phyloP scores from a whole-genome alignment of 2,113 vertebrate species.

The Halcyon malimbica region DNA sequence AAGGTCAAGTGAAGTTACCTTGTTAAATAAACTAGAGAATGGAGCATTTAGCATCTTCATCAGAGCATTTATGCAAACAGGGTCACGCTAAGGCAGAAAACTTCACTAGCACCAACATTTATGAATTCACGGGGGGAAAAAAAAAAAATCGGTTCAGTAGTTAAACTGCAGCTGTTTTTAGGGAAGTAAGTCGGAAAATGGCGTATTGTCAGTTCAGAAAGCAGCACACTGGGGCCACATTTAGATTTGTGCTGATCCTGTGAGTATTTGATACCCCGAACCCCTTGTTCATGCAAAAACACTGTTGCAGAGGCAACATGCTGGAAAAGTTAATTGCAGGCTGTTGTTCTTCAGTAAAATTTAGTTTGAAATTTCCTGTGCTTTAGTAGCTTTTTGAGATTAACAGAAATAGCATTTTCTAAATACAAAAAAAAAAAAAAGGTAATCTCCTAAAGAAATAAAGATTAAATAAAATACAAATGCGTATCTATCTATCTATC shows the following conservation, averaged over 20 bases:
- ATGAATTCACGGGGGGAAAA: not conserved
- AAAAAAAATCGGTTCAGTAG: not conserved
- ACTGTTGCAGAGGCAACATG: not conserved
- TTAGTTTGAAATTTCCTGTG: conserved; percentile 4
- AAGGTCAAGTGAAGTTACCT: not conserved
- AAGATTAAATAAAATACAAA: not conserved
- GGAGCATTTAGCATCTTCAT: not conserved
- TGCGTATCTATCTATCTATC: not conserved
- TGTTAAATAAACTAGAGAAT: not conserved
- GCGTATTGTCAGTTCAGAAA: not conserved
- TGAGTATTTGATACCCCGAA: not conserved
- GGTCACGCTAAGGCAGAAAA: not conserved
- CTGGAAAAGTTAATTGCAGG: conserved; percentile 52
- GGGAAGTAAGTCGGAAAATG: not conserved
- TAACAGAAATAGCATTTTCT: not conserved
- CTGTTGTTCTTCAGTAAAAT: conserved; percentile 30
- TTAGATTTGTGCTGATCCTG: not conserved
- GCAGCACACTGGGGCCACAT: not conserved
- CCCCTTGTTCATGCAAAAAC: not conserved
- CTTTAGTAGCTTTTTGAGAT: conserved; percentile 9
- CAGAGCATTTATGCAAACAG: not conserved
- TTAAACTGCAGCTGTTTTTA: not conserved
- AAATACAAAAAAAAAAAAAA: not conserved
- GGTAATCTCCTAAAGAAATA: not conserved
- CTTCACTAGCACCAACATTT: not conserved